Evolutionary conservation across 2,888 invertebrate species (phyloP).

Genomic region (Syrista parreyssii): DNA sequence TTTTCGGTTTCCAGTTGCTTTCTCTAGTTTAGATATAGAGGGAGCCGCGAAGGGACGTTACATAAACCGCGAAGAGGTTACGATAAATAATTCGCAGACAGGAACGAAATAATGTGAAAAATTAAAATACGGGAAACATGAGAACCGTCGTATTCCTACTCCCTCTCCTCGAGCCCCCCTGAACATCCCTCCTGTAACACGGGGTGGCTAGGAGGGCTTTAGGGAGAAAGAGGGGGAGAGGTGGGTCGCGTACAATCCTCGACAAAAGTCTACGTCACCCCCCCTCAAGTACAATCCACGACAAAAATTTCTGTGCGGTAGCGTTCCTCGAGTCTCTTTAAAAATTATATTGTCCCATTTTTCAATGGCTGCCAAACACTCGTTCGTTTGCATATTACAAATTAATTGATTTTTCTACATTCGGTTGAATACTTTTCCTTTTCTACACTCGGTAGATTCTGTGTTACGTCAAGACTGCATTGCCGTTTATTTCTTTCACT

Average conservation of each 20-base stretch:
- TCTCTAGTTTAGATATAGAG: not conserved
- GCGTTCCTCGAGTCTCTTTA: not conserved
- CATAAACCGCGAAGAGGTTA: slow-evolving; percentile 2
- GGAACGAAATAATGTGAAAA: slow-evolving; percentile 29
- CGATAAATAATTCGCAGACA: slow-evolving; percentile 34
- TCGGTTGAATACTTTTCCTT: not conserved
- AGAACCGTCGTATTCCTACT: slow-evolving; percentile 56
- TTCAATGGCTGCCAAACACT: not conserved
- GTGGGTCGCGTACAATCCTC: slow-evolving; percentile 59
- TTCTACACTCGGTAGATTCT: not conserved
- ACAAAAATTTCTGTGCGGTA: slow-evolving; percentile 32
- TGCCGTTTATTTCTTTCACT: not conserved
- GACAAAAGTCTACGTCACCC: slow-evolving; percentile 53
- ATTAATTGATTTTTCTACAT: not conserved
- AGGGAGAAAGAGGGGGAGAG: slow-evolving; percentile 55
- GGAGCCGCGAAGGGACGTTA: not conserved
- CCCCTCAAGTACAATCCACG: slow-evolving; percentile 48
- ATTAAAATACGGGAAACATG: slow-evolving; percentile 57
- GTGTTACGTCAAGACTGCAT: not conserved
- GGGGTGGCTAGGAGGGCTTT: slow-evolving; percentile 59
- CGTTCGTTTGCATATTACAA: not conserved
- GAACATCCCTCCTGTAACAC: slow-evolving; percentile 47
- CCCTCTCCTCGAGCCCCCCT: slow-evolving; percentile 32
- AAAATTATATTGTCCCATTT: not conserved
- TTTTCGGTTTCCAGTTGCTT: not conserved